Conservation (phyloP, 2,113 vertebrate genomes). For the Hippolais icterina region DNA sequence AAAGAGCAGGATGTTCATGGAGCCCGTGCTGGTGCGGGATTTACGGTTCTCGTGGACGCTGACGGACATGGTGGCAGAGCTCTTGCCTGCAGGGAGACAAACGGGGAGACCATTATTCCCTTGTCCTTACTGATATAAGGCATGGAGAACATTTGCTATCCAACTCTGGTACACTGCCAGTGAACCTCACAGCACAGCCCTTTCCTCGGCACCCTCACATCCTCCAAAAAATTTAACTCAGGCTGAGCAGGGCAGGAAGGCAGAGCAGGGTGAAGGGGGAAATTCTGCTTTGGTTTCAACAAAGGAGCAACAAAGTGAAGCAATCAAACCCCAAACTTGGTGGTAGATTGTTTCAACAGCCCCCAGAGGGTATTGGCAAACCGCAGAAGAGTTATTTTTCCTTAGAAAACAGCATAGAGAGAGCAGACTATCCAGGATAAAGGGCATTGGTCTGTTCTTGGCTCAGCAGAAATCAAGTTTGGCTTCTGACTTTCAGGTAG, state of each 20-base stretch:
- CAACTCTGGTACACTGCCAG: not conserved
- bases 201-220: not conserved
- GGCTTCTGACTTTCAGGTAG: not conserved
- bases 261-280: not conserved
- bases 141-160: not conserved
- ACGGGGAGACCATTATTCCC: not conserved
- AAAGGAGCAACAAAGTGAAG: not conserved
- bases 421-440: slow-evolving; percentile 15
- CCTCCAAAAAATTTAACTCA: not conserved
- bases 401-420: slow-evolving; percentile 17
- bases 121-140: not conserved
- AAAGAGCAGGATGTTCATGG: slow-evolving; percentile 91
- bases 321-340: slow-evolving; percentile 21
- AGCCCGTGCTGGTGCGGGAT: slow-evolving; percentile 89
- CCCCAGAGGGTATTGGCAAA: slow-evolving; percentile 39
- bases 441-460: not conserved
- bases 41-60: slow-evolving; percentile 94
- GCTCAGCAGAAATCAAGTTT: not conserved
- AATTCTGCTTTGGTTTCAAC: slow-evolving; percentile 9
- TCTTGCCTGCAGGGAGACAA: slow-evolving; percentile 7
- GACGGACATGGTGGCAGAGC: slow-evolving; percentile 84
- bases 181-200: not conserved
- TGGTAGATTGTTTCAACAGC: slow-evolving; percentile 11
- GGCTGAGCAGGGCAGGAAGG: not conserved
- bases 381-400: not conserved